These are phyloP conservation scores for Saturnia pavonia DNA, from an alignment of 2,888 invertebrate genomes.

Conservation along the genomic window DNA sequence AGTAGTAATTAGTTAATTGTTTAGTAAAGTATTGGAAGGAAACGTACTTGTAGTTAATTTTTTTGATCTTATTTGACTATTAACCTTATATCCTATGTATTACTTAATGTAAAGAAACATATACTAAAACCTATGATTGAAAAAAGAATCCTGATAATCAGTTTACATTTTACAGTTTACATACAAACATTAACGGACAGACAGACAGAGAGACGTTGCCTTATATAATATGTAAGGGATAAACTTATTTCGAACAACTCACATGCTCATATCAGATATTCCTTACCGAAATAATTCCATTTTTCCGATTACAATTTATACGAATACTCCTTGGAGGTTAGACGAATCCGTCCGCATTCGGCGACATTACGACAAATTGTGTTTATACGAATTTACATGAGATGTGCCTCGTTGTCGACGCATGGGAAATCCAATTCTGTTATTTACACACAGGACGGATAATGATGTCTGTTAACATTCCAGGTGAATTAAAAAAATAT, in stretches of 20 bases:
- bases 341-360: conserved; percentile 3
- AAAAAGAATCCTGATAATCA: too few relatives aligned
- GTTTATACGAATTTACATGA: conserved; percentile 9
- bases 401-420: not conserved
- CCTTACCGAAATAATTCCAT: not conserved
- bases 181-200: too few relatives aligned
- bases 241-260: not conserved
- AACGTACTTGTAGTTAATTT: too few relatives aligned
- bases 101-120: too few relatives aligned
- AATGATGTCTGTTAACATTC: conserved; percentile 1
- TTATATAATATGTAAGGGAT: too few relatives aligned
- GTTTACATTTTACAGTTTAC: too few relatives aligned
- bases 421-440: not conserved
- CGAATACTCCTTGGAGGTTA: not conserved
- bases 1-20: too few relatives aligned
- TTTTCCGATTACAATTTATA: not conserved
- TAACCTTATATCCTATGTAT: too few relatives aligned
- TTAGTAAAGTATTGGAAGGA: too few relatives aligned
- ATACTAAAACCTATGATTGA: too few relatives aligned
- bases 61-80: too few relatives aligned
- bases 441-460: conserved; percentile 1
- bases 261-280: not conserved
- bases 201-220: too few relatives aligned
- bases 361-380: conserved; percentile 5
- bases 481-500: not conserved